These are phyloP conservation scores for Meda fulgida DNA, from an alignment of 2,797 vertebrate genomes.

Conservation along the genomic window DNA sequence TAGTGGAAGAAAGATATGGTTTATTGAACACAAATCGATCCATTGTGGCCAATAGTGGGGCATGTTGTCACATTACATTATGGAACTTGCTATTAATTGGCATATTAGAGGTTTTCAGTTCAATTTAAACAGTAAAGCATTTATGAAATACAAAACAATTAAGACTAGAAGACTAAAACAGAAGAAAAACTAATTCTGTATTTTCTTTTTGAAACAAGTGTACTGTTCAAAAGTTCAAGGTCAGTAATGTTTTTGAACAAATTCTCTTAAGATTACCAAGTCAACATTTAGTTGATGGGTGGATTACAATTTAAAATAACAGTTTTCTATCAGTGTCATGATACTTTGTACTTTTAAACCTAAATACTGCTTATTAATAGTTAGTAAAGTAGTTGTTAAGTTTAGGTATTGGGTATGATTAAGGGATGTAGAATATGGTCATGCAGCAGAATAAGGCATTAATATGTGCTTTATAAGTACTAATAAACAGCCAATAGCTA, in stretches of 20 bases:
- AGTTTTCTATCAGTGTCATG: no score
- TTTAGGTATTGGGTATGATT: neutral
- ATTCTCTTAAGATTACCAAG: neutral
- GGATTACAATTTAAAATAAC: neutral
- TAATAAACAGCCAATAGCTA: neutral
- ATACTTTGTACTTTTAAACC: neutral
- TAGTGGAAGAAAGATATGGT: neutral
- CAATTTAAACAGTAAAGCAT: neutral
- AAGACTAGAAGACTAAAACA: neutral
- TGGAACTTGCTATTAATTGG: neutral
- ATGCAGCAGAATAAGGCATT: neutral
- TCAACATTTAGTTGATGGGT: neutral
- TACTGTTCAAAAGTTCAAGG: neutral
- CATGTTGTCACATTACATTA: neutral
- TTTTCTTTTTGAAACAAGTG: neutral
- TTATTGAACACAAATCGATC: neutral
- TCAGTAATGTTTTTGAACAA: neutral
- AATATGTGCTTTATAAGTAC: neutral
- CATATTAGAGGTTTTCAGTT: neutral
- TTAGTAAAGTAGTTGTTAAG: neutral
- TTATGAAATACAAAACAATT: neutral
- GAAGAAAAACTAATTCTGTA: neutral
- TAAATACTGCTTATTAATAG: neutral
- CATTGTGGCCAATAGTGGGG: neutral
- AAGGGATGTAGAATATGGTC: neutral